phyloP scores from a whole-genome alignment of 2,797 vertebrate species.

The Limosa lapponica region DNA sequence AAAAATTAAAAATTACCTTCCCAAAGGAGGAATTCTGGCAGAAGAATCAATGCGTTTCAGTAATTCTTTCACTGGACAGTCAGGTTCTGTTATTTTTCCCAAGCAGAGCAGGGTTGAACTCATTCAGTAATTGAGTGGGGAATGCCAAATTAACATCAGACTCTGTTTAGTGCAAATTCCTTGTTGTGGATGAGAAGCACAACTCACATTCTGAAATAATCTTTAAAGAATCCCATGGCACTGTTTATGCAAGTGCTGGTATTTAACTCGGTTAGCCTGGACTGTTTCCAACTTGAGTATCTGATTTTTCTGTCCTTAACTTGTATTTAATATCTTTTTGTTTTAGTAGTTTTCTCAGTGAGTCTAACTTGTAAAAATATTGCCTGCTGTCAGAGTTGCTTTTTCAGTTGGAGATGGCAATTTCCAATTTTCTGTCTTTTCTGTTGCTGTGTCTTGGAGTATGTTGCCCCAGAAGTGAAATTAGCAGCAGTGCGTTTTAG shows the following conservation, averaged over 20 bases:
- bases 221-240: not conserved
- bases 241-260: not conserved
- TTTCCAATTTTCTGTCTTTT: not conserved
- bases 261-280: not conserved
- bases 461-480: not conserved
- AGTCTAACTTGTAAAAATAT: not conserved
- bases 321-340: not conserved
- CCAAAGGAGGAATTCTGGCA: not conserved
- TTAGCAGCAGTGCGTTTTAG: not conserved
- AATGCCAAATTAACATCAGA: not conserved
- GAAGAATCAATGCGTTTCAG: not conserved
- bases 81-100: not conserved
- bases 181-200: not conserved
- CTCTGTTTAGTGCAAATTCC: not conserved
- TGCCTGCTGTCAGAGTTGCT: not conserved
- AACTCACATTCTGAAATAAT: not conserved
- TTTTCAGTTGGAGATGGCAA: not conserved
- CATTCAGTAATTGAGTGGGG: not conserved
- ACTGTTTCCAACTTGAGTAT: not conserved
- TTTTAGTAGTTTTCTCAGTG: not conserved
- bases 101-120: not conserved
- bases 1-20: slow-evolving; percentile 1
- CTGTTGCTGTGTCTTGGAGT: not conserved
- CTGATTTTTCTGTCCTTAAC: not conserved
- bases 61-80: not conserved